Conservation (phyloP, 2,888 invertebrate genomes). For the Bhutanitis thaidina region DNA sequence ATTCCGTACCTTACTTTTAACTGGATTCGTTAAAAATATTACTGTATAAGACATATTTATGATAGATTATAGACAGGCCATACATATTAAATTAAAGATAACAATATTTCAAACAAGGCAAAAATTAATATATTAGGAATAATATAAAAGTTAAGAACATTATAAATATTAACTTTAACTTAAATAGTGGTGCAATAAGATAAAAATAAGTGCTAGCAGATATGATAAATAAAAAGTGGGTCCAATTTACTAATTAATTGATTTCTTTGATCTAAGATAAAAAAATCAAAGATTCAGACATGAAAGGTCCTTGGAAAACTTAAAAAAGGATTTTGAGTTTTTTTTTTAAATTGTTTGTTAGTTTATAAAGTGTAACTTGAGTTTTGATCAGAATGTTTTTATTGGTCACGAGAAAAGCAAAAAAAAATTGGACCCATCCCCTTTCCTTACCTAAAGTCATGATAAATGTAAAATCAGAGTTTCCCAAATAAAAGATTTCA, state of each 20-base stretch:
- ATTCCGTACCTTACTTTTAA: no score
- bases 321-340: neutral
- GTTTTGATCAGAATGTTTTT: no score
- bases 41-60: no score
- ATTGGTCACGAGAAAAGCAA: no score
- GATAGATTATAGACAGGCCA: neutral
- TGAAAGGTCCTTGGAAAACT: neutral
- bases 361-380: no score
- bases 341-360: neutral
- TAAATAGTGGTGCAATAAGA: constrained; percentile 14
- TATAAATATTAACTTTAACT: constrained; percentile 1
- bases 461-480: constrained; percentile 13
- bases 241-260: constrained; percentile 6
- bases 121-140: neutral
- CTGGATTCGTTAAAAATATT: no score
- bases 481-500: neutral
- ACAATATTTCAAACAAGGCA: neutral
- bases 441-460: constrained; percentile 1
- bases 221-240: neutral
- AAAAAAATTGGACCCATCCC: constrained; percentile 11
- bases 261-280: neutral
- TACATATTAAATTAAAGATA: neutral
- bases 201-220: constrained; percentile 7
- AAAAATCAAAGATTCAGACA: neutral
- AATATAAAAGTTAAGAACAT: neutral